Percentiles rank a stretch among this genome's conserved stretches.
These are phyloP conservation scores for Cephus pygmeus DNA, from an alignment of 2,888 invertebrate genomes.

Conservation along the genomic window DNA sequence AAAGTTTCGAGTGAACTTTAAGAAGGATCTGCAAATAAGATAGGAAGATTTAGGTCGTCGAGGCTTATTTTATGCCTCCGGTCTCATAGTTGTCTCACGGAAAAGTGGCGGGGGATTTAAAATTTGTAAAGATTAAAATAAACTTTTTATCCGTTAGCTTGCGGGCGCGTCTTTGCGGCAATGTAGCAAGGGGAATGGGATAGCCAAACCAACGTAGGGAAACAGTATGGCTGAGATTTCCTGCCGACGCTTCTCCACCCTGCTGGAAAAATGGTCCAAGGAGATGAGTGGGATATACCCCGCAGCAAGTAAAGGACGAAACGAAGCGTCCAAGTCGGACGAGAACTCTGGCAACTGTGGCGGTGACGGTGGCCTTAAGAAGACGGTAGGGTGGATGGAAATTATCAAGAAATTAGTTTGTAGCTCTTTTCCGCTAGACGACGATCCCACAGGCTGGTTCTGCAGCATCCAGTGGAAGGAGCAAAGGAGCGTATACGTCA, in stretches of 20 bases:
- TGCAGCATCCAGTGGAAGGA: background rate
- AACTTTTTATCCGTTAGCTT: conserved; percentile 56
- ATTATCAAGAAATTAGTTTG: conserved; percentile 51
- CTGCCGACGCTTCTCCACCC: conserved; percentile 21
- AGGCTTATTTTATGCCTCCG: conserved; percentile 32
- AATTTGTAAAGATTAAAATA: conserved; percentile 62
- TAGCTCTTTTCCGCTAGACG: conserved; percentile 27
- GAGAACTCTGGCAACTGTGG: background rate
- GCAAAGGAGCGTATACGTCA: background rate
- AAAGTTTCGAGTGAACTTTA: background rate
- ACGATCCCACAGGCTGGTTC: conserved; percentile 19
- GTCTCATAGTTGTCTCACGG: conserved; percentile 26
- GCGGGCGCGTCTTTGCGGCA: conserved; percentile 22
- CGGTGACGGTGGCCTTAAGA: conserved; percentile 15
- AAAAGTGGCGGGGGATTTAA: conserved; percentile 49
- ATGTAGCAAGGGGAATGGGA: background rate
- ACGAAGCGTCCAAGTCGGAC: background rate
- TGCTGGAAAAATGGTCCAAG: conserved; percentile 13
- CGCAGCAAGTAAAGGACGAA: conserved; percentile 7
- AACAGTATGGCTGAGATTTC: conserved; percentile 4
- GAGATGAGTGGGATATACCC: conserved; percentile 5
- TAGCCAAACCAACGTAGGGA: background rate
- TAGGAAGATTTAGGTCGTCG: conserved; percentile 3
- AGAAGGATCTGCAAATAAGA: background rate
- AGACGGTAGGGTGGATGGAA: conserved; percentile 36